Base-by-base conservation (phyloP, 2,113 vertebrate genomes). In the Podilymbus podiceps region DNA sequence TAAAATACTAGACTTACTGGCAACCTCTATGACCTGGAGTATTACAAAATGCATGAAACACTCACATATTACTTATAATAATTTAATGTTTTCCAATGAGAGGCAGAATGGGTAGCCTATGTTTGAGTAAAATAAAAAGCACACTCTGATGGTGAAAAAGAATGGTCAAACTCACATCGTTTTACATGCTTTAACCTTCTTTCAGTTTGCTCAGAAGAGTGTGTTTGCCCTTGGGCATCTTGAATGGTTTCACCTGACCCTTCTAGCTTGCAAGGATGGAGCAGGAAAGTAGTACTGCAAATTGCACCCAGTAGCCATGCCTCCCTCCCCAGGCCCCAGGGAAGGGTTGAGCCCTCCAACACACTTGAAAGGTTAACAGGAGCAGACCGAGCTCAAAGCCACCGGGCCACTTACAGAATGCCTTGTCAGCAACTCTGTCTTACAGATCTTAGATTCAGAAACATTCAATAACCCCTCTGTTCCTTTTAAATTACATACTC, bases 31-130 rank as follows among this genome's bases (percentile, higher is more conserved):
- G 86, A 89, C 94, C 94, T 50, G 17, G 90, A 64, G 31, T 76
- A 60, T 79, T 95, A 82, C 38, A 86, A 92, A 77, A 89, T 94
- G 53, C 64, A 95, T 76, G 38, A 81, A 94, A 88, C 35, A 38
- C 83, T 75, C 74, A 82, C 3, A 0, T 74, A 80, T 91, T 74
- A 83, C 83, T 88, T 85, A 89, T 35, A 92, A 89, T 72, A 89
- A 81, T 89, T 89, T 68, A 68, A 86, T 76, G 42, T 76, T 72
- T 93, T 91, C 66, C 69, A 50, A 33, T 47, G 58, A 79, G 30
- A 76, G 46, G 31, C 79, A 38, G 53, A 96, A 69, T 9, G 8
- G 28, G 22, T 63, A 87, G 10, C 15, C 27, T 68, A 18, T 22
- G 23, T 81, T 77, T 75, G 24, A 90, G 88, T 53, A 92, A 89